These are phyloP conservation scores for Cephus runcator DNA, from an alignment of 2,888 invertebrate genomes.

Conservation along the genomic window DNA sequence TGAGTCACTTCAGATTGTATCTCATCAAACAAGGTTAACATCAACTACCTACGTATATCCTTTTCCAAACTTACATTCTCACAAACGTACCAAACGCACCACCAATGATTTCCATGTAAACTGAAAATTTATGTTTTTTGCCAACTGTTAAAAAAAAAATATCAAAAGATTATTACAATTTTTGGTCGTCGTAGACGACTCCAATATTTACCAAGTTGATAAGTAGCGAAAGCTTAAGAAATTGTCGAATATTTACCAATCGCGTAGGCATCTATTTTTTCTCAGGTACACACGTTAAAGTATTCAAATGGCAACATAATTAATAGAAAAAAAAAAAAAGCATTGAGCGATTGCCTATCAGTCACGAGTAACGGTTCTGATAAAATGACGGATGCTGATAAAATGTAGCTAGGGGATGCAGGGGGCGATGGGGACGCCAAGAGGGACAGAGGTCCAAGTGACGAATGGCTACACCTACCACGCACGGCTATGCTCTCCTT, in stretches of 20 bases:
- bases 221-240: neutral
- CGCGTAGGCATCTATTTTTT: too few relatives aligned
- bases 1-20: neutral
- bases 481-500: slow-evolving; percentile 82
- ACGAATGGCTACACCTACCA: slow-evolving; percentile 67
- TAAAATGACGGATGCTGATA: neutral
- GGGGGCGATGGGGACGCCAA: neutral
- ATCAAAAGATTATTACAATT: neutral
- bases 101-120: neutral
- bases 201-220: neutral
- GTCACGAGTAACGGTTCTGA: neutral
- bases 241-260: neutral
- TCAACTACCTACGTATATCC: neutral
- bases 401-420: neutral
- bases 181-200: neutral
- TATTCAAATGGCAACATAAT: neutral
- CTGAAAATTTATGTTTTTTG: too few relatives aligned
- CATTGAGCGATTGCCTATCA: neutral
- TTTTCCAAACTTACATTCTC: neutral
- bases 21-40: neutral
- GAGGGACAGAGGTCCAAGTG: too few relatives aligned
- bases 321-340: neutral
- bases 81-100: neutral
- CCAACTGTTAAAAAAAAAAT: too few relatives aligned
- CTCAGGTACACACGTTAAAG: neutral